A percentile compares a stretch with the other conserved stretches of the same genome.
phyloP scores from a whole-genome alignment of 2,113 vertebrate species.

The Mustela lutreola region DNA sequence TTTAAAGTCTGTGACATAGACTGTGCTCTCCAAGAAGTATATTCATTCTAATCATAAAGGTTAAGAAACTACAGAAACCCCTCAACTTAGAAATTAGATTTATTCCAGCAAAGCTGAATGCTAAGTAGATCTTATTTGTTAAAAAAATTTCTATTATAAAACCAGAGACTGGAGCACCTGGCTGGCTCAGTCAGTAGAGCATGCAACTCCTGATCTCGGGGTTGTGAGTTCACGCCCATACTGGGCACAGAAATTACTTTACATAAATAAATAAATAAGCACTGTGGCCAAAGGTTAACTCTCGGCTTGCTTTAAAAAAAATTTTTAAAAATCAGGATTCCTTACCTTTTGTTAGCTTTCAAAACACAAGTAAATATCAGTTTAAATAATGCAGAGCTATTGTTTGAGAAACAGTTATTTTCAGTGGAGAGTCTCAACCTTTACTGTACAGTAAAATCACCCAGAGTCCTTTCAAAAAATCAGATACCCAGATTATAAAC shows the following conservation, averaged over 20 bases:
- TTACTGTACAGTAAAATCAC: not conserved
- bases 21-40: not conserved
- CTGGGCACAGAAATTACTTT: not conserved
- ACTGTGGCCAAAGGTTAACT: constrained; percentile 42
- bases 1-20: constrained; percentile 22
- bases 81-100: constrained; percentile 37
- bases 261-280: not conserved
- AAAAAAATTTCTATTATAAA: constrained; percentile 41
- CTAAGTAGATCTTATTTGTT: constrained; percentile 43
- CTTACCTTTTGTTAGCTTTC: constrained; percentile 25
- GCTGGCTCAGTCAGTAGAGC: not conserved
- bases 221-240: not conserved
- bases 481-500: not conserved
- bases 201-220: not conserved
- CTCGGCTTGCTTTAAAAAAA: not conserved
- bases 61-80: constrained; percentile 32
- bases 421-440: not conserved
- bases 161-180: not conserved
- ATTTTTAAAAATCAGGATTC: not conserved
- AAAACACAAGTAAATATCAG: constrained; percentile 30
- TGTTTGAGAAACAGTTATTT: not conserved
- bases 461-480: constrained; percentile 5
- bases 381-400: constrained; percentile 8
- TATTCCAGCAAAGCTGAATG: constrained; percentile 40
- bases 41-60: constrained; percentile 50